Base-by-base conservation (phyloP, 2,113 vertebrate species). In the Hemicordylus capensis region DNA sequence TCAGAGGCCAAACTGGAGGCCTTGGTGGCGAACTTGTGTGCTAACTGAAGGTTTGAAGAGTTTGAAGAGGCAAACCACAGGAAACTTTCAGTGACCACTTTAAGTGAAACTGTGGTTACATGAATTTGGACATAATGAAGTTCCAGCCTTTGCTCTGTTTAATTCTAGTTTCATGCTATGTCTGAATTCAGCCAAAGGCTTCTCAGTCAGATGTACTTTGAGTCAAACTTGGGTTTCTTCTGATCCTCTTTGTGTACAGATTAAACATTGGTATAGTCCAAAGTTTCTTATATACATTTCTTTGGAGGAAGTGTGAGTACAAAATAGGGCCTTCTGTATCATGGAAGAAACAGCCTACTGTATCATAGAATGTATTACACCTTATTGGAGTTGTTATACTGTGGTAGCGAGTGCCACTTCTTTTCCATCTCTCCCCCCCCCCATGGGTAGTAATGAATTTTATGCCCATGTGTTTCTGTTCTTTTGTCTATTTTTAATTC, bases 401-500 rank as follows among this genome's bases (percentile, higher is more conserved):
- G 83, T 69, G 80, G 88, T 88, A 76, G 84, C 19, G 10, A 63
- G 58, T 28, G 42, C 34, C 28, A 31, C 76, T 73, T 39, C 26
- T 63, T 85, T 44, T 56, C 20, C 46, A 17, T 34, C 82, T 81
- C 12, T 48, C 58, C 83, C 48, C 81, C 79, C 88, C 87, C 90
- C 74, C 84, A 86, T 89, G 69, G 69, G 77, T 86, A 84, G 74
- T 88, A 87, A 93, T 91, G 93, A 89, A 94, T 94, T 95, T 89
- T 93, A 94, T 96, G 89, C 88, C 84, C 90, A 89, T 89, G 91
- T 87, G 88, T 94, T 95, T 93, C 90, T 88, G 54, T 91, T 92
- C 85, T 76, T 95, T 96, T 95, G 90, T 95, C 92, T 96, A 93
- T 95, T 93, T 95, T 96, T 94, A 95, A 95, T 95, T 96, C 92